A percentile compares a stretch with the other conserved stretches of the same genome.
Conservation (phyloP, 2,888 invertebrate genomes). For the Coelinius sp. region DNA sequence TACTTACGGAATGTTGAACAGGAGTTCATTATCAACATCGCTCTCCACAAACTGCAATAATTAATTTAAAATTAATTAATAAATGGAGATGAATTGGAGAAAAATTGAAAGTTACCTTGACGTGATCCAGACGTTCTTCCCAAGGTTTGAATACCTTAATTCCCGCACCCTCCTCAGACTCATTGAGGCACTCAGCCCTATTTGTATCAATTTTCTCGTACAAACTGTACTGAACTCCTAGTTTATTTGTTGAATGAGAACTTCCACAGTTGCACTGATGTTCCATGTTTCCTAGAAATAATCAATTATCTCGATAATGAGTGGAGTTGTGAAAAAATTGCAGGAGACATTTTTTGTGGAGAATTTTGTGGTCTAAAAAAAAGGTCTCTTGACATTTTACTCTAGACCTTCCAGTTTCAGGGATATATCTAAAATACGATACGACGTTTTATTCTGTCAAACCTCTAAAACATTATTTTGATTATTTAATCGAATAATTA, state of each 20-base stretch:
- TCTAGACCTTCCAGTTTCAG: not conserved
- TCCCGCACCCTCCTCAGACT: slow-evolving; percentile 87
- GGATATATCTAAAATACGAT: not conserved
- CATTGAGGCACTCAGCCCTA: slow-evolving; percentile 93
- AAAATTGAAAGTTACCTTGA: slow-evolving; percentile 75
- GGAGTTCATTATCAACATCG: slow-evolving; percentile 94
- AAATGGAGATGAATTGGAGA: not conserved
- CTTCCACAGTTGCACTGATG: slow-evolving; percentile 59
- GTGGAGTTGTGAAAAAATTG: not conserved
- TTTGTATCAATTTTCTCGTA: slow-evolving; percentile 90
- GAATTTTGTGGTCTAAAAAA: not conserved
- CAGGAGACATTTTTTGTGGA: not conserved
- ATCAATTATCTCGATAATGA: not conserved
- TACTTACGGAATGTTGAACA: slow-evolving; percentile 93
- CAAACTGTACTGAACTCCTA: slow-evolving; percentile 86
- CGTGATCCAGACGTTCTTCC: slow-evolving; percentile 85
- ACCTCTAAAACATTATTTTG: no score
- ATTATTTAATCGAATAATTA: not conserved
- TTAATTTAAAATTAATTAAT: not conserved
- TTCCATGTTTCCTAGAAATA: slow-evolving; percentile 50
- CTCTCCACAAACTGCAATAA: slow-evolving; percentile 90
- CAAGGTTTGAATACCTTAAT: slow-evolving; percentile 93
- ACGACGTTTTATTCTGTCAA: no score
- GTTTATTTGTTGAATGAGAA: slow-evolving; percentile 71
- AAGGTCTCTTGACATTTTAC: not conserved